Evolutionary conservation across 1,140 invertebrate species (phyloP).

Genomic region (Battus philenor): DNA sequence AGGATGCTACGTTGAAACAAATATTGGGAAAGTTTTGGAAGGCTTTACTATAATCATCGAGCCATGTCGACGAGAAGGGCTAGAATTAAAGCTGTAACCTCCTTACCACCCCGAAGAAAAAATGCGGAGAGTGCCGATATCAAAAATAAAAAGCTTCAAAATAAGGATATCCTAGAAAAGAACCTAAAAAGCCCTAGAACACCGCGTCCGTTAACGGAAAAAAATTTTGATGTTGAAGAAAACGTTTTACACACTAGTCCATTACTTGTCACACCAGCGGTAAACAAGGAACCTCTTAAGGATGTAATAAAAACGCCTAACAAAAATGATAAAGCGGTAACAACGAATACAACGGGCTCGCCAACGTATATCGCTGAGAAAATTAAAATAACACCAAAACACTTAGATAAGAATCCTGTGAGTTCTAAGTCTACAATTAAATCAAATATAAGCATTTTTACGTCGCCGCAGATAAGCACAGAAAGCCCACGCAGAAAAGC

Average conservation of each 20-base stretch:
- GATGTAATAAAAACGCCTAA: conserved; percentile 11
- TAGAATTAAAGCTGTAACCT: conserved; percentile 64
- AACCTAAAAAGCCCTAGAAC: conserved; percentile 30
- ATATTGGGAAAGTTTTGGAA: no score
- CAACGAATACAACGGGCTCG: neutral
- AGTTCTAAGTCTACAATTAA: conserved; percentile 1
- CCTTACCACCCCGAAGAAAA: conserved; percentile 58
- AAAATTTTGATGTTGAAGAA: conserved; percentile 15
- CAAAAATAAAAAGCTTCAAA: conserved; percentile 25
- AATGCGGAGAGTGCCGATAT: conserved; percentile 40
- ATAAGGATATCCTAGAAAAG: conserved; percentile 29
- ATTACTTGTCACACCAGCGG: neutral
- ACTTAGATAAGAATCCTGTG: neutral
- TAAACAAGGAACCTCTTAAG: neutral
- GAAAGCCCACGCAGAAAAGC: conserved; percentile 23
- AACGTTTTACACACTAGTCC: conserved; percentile 10
- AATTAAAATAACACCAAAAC: neutral
- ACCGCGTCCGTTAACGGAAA: conserved; percentile 12
- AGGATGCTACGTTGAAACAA: no score
- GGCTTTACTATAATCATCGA: no score
- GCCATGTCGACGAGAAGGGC: conserved; percentile 64
- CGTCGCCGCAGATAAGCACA: conserved; percentile 23
- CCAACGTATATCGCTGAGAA: neutral
- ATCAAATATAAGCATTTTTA: conserved; percentile 12
- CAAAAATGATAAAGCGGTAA: neutral